Conservation (phyloP, 2,888 invertebrate species). For the Protophormia terraenovae region DNA sequence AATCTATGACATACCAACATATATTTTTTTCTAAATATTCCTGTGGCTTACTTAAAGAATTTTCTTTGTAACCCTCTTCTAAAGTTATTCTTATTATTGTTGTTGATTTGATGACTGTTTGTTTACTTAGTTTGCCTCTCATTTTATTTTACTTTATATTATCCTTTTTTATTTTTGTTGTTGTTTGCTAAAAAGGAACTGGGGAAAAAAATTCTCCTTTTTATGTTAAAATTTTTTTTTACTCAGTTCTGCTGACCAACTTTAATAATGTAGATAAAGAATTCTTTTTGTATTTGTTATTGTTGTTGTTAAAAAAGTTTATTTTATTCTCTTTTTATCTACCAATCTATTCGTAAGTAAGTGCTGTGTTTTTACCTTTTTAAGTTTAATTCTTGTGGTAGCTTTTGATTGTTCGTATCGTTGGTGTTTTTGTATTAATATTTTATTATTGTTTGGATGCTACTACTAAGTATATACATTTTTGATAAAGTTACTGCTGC, state of each 20-base stretch:
- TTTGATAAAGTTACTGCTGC: too few species aligned
- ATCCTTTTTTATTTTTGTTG: not conserved
- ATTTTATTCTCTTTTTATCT: not conserved
- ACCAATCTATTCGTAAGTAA: not conserved
- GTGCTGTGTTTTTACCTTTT: not conserved
- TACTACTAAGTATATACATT: too few species aligned
- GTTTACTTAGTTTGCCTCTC: not conserved
- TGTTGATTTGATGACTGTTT: not conserved
- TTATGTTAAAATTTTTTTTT: too few species aligned
- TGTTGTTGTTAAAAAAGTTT: not conserved
- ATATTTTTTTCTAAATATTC: too few species aligned
- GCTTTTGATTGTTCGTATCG: not conserved
- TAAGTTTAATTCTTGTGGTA: conserved; percentile 9
- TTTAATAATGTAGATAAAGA: not conserved
- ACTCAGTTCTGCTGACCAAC: not conserved
- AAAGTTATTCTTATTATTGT: not conserved
- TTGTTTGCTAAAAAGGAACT: too few species aligned
- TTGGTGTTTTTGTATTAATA: too few species aligned
- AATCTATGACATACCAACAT: too few species aligned
- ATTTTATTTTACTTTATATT: not conserved
- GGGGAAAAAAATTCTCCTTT: too few species aligned
- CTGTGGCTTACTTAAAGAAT: not conserved
- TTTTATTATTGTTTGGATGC: conserved; percentile 12
- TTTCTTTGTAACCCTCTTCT: not conserved
- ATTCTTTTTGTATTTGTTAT: not conserved